Conservation (phyloP, 2,113 vertebrate genomes). For the Ciconia boyciana region DNA sequence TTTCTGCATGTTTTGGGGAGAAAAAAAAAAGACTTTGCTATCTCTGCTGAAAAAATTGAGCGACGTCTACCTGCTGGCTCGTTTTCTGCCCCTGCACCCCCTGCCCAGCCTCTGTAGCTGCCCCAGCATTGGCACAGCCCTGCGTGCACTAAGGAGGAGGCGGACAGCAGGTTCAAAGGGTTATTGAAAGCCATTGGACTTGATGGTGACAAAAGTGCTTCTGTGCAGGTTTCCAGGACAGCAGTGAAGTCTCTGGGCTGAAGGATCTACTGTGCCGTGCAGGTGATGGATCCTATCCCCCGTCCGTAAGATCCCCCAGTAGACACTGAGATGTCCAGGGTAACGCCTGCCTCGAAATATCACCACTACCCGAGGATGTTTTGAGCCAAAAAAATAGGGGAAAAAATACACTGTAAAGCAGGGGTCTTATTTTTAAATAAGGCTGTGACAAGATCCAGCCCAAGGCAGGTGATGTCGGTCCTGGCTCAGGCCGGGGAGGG, state of each 20-base stretch:
- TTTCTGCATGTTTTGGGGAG: neutral
- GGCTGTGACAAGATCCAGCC: neutral
- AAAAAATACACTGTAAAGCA: neutral
- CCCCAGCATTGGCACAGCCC: neutral
- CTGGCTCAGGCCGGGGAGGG: neutral
- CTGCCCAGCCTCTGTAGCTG: too few species aligned
- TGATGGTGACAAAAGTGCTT: neutral
- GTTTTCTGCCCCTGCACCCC: neutral
- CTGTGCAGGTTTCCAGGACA: neutral
- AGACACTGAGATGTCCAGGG: neutral
- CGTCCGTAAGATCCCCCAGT: fast-evolving
- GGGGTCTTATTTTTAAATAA: neutral
- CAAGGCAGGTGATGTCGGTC: neutral
- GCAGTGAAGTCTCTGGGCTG: neutral
- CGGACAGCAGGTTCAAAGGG: neutral
- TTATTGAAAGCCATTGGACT: neutral
- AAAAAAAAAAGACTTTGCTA: neutral
- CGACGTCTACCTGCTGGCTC: neutral
- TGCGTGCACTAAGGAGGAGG: neutral
- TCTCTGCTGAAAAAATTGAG: neutral
- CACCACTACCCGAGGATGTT: fast-evolving
- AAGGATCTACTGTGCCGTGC: neutral
- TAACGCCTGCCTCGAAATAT: neutral
- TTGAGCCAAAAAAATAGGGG: neutral
- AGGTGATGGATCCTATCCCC: neutral